Conservation (phyloP, 2,797 vertebrate species). For the Ciconia nigra region DNA sequence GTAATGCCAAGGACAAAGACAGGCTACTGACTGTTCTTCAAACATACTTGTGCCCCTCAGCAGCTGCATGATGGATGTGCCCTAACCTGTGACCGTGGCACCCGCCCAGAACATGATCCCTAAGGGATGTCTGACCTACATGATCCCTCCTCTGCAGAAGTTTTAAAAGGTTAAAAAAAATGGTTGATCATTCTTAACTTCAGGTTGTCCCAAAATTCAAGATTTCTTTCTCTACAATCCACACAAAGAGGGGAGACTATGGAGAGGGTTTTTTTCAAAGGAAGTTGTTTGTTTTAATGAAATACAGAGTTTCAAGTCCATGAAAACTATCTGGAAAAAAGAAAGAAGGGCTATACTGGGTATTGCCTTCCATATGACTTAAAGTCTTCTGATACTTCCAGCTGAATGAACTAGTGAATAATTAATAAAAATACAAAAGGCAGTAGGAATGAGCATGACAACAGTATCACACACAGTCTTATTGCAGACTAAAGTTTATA, state of each 20-base stretch:
- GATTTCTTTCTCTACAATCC: background rate
- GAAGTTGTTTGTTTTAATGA: background rate
- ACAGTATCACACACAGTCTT: background rate
- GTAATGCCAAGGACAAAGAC: background rate
- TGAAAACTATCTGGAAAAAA: background rate
- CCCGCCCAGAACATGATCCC: background rate
- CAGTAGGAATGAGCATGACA: background rate
- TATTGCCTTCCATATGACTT: background rate
- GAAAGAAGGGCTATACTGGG: background rate
- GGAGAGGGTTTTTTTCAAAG: background rate
- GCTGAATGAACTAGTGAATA: background rate
- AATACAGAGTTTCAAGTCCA: background rate
- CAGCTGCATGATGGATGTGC: background rate
- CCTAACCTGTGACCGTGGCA: background rate
- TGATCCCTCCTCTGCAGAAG: background rate
- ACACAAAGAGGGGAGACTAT: background rate
- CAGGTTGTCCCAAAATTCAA: background rate
- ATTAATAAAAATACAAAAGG: background rate
- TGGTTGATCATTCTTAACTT: background rate
- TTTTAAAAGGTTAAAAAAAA: background rate
- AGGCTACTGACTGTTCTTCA: background rate
- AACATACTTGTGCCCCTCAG: background rate
- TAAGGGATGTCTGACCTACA: background rate
- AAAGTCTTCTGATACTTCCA: background rate
- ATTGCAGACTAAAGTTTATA: background rate